Percentiles rank a stretch among this genome's conserved stretches.
These are phyloP conservation scores for Nyctalus aviator DNA, from an alignment of 2,797 vertebrate genomes.

Conservation along the genomic window DNA sequence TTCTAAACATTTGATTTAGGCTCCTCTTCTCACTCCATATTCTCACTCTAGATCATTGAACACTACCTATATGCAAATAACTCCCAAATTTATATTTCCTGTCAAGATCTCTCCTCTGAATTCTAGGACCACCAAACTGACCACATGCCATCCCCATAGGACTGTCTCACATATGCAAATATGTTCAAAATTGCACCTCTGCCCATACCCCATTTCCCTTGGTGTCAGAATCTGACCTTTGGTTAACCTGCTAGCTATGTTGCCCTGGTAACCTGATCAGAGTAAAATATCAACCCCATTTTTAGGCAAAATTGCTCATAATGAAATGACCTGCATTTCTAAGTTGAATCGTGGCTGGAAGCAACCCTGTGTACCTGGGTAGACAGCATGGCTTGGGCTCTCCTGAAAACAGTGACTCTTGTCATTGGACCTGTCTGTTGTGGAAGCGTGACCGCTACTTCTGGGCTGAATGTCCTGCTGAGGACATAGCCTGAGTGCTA, in stretches of 20 bases:
- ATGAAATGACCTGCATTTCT: conserved; percentile 35
- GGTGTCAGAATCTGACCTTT: not conserved
- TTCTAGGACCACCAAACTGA: not conserved
- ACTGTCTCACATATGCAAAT: not conserved
- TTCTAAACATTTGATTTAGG: not conserved
- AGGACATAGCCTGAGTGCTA: not conserved
- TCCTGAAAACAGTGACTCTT: not conserved
- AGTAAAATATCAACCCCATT: not conserved
- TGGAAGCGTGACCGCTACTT: not conserved
- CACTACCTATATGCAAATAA: not conserved
- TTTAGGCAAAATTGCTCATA: conserved; percentile 35
- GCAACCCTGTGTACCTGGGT: not conserved
- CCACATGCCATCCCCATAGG: not conserved
- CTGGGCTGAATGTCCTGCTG: not conserved
- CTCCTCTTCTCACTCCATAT: not conserved
- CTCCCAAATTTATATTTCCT: not conserved
- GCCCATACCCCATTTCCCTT: not conserved
- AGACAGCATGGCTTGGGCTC: not conserved
- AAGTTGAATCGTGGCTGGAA: not conserved
- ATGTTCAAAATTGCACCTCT: not conserved
- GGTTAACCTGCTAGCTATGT: not conserved
- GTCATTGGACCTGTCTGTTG: not conserved
- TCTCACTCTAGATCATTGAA: not conserved
- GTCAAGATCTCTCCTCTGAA: not conserved
- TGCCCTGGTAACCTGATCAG: not conserved